A percentile compares a stretch with the other conserved stretches of the same genome.
phyloP scores from a whole-genome alignment of 2,888 invertebrate species.

The Lepidochitona cinerea region DNA sequence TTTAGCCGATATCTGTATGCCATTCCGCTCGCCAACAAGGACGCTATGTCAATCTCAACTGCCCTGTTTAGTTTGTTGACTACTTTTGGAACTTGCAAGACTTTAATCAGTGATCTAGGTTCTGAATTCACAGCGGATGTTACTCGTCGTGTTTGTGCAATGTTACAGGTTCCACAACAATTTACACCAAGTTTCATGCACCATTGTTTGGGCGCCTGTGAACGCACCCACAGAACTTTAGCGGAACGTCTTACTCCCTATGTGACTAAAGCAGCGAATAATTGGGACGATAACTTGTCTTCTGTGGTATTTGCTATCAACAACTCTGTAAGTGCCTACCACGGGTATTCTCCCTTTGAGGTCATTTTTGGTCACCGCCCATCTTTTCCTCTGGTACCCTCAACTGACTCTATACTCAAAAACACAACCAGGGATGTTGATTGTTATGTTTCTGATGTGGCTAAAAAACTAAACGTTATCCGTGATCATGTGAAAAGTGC shows the following conservation, averaged over 20 bases:
- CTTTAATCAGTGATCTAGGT: constrained; percentile 3
- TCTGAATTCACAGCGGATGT: constrained; percentile 2
- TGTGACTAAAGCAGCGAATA: background rate
- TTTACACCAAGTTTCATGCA: constrained; percentile 3
- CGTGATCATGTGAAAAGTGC: background rate
- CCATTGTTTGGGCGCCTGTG: constrained; percentile 1
- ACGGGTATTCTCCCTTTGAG: constrained; percentile 2
- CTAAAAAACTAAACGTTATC: background rate
- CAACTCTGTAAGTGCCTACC: background rate
- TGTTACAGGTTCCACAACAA: background rate
- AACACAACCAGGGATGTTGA: background rate
- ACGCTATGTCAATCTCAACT: background rate
- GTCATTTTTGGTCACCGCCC: constrained; percentile 10
- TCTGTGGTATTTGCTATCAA: constrained; percentile 6
- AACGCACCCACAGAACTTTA: background rate
- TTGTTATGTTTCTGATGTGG: background rate
- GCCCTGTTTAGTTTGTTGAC: background rate
- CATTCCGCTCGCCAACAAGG: background rate
- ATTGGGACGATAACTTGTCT: background rate
- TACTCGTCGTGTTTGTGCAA: background rate
- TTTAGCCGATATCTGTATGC: background rate
- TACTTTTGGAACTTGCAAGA: background rate
- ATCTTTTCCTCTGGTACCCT: background rate
- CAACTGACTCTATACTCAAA: background rate
- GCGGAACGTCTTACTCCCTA: background rate